phyloP scores from a whole-genome alignment of 2,888 invertebrate genomes.

The Himalopsyche anomala region DNA sequence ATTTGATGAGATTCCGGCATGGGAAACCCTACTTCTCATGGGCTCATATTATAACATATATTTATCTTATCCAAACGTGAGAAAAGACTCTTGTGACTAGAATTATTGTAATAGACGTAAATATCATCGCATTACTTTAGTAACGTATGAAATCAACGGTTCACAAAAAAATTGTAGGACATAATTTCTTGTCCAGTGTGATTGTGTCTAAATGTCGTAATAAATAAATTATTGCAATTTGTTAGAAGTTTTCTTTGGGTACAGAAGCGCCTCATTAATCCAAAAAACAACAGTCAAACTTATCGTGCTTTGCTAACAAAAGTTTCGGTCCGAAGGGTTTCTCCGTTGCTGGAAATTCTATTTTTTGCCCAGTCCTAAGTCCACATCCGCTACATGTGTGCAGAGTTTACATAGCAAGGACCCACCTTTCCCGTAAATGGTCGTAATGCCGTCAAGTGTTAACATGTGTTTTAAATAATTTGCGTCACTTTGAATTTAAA shows the following conservation, averaged over 20 bases:
- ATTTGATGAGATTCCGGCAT: too few relatives aligned
- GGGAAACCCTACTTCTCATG: too few relatives aligned
- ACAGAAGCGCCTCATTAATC: not conserved
- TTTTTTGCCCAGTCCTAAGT: conserved; percentile 13
- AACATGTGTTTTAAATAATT: conserved; percentile 34
- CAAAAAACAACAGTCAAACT: not conserved
- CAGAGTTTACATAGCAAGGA: not conserved
- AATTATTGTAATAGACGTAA: too few relatives aligned
- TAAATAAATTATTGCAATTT: too few relatives aligned
- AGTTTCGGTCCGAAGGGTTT: not conserved
- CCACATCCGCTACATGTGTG: not conserved
- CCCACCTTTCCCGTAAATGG: conserved; percentile 2
- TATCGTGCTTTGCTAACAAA: not conserved
- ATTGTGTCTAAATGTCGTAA: too few relatives aligned
- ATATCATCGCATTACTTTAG: too few relatives aligned
- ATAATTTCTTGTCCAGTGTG: too few relatives aligned
- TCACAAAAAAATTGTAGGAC: too few relatives aligned
- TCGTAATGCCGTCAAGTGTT: conserved; percentile 27
- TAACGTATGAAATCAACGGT: too few relatives aligned
- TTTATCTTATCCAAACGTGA: too few relatives aligned
- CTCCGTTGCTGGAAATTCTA: not conserved
- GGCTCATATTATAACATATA: too few relatives aligned
- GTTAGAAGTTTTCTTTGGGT: not conserved
- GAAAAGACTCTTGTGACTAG: too few relatives aligned
- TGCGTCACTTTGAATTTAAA: conserved; percentile 28